Evolutionary conservation across 2,797 vertebrate genomes (phyloP), one percentile per base, ranked within the genome.

Genomic region (Leontopithecus rosalia): DNA sequence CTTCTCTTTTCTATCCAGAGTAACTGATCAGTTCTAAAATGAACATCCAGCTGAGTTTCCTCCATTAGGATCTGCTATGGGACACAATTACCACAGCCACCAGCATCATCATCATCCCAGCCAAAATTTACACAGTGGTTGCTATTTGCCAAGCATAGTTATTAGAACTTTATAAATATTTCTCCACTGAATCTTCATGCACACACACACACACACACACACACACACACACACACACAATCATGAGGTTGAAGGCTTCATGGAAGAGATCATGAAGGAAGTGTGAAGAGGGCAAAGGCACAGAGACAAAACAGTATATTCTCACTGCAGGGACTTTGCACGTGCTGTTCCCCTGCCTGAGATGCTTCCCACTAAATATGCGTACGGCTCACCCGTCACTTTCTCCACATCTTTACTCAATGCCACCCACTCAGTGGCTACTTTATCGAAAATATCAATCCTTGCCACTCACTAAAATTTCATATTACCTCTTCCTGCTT

Each of bases 11-110:
- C 76, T 81, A 48, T 67, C 12, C 72, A 82, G 76, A 41, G 50
- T 67, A 81, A 88, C 46, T 41, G 22, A n/a, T 91, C 75, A 20
- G 12, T 76, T 55, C 75, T 90, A 88, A 97, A 91, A 93, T 14
- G 73, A 64, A 79, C 70, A 79, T 30, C 43, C 80, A 85, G 64
- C 41, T 85, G 76, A 85, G 81, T n/a, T 88, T n/a, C 43, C 41
- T 77, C 87, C 80, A 13, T 0, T 15, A 48, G 67, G 73, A 75
- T n/a, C 70, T 67, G 11, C 73, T 22, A 0, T 41, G 91, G 55
- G 55, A 52, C 55, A 79, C 3, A 72, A 19, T 5, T 48, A 48
- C 7, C 58, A 17, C 13, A 20, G 11, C 4, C 17, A 50, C 22
- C 88, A 73, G 10, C 15, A 43, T 46, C 3, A 0, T 12, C 55